These are phyloP conservation scores for Anisognathus igniventris DNA, from an alignment of 2,797 vertebrate species.

Conservation along the genomic window DNA sequence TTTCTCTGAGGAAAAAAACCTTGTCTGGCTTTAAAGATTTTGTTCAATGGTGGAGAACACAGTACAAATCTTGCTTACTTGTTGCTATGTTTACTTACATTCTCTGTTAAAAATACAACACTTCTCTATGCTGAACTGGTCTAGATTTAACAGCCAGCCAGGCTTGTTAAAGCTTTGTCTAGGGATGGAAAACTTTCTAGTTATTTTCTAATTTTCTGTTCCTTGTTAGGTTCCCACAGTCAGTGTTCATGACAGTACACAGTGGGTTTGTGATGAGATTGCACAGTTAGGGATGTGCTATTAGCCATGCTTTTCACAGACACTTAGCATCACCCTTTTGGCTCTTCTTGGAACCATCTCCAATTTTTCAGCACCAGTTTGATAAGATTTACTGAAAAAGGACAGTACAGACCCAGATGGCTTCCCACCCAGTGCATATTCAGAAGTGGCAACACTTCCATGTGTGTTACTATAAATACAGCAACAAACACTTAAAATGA, in stretches of 20 bases:
- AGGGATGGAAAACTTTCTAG: background rate
- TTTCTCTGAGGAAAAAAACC: background rate
- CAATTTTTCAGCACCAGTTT: background rate
- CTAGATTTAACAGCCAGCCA: background rate
- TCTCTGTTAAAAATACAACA: background rate
- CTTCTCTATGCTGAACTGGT: background rate
- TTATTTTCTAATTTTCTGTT: background rate
- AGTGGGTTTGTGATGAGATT: background rate
- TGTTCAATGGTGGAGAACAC: constrained; percentile 6
- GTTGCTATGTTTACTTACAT: background rate
- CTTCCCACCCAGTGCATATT: background rate
- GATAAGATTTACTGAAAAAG: background rate
- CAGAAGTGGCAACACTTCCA: background rate
- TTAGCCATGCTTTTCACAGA: background rate
- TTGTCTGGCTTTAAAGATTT: constrained; percentile 19
- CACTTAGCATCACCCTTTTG: background rate
- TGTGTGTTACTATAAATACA: background rate
- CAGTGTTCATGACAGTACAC: background rate
- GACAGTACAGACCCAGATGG: background rate
- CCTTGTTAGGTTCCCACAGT: background rate
- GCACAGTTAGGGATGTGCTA: background rate
- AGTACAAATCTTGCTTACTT: constrained; percentile 20
- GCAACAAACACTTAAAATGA: background rate
- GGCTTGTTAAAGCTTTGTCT: background rate
- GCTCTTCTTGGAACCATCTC: background rate